phyloP scores from a whole-genome alignment of 1,140 invertebrate genomes.

The Neodiprion fabricii region DNA sequence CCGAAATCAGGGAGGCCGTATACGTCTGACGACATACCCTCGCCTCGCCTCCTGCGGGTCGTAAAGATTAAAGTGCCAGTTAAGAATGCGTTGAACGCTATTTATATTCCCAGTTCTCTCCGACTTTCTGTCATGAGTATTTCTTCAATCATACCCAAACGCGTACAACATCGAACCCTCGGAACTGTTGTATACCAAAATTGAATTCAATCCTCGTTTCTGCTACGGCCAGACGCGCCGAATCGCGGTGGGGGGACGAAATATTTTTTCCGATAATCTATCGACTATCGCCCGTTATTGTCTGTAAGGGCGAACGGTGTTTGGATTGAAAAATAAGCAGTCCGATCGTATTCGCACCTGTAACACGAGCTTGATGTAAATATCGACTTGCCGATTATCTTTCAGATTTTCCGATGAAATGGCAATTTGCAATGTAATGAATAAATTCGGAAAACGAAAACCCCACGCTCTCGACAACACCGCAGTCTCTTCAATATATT shows the following conservation, averaged over 20 bases:
- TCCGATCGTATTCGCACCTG: neutral
- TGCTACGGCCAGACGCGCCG: no score
- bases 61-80: neutral
- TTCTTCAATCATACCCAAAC: no score
- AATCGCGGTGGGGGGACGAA: no score
- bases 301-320: neutral
- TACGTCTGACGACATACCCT: neutral
- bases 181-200: no score
- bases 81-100: constrained; percentile 5
- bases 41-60: neutral
- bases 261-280: no score
- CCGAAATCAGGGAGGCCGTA: neutral
- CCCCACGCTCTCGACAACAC: neutral
- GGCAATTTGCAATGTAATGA: neutral
- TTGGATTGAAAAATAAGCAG: neutral
- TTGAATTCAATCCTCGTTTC: no score
- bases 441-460: neutral
- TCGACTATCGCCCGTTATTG: no score
- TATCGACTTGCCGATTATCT: neutral
- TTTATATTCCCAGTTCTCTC: neutral
- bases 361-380: constrained; percentile 1
- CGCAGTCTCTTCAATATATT: neutral
- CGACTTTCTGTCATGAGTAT: no score
- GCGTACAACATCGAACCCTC: no score
- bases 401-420: neutral